Percentiles rank a stretch among this genome's conserved stretches.
Evolutionary conservation across 30 jellyfish, hydroid and myxozoan genomes (phyloP).

Genomic region (Aurelia coerulea): DNA sequence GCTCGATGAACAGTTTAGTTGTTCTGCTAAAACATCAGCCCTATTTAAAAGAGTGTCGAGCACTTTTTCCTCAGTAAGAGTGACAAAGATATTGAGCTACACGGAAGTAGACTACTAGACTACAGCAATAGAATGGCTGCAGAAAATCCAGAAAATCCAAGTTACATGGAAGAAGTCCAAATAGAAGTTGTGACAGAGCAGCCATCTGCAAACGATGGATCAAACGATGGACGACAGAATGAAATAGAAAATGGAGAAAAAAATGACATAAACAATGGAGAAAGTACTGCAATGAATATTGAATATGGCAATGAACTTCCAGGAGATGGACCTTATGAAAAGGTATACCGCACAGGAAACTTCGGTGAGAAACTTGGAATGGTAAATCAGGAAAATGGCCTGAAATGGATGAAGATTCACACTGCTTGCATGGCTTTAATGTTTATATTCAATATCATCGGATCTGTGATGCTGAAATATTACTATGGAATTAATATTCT

Average conservation of each 20-base stretch:
- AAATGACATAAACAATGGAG: not conserved
- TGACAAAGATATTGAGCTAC: too few relatives aligned
- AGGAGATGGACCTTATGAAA: constrained; percentile 10
- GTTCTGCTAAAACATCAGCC: too few relatives aligned
- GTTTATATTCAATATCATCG: constrained; percentile 18
- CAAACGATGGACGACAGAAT: too few relatives aligned
- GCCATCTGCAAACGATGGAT: too few relatives aligned
- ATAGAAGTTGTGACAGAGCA: too few relatives aligned
- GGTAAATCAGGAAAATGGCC: constrained; percentile 19
- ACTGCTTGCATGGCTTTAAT: not conserved
- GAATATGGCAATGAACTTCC: not conserved
- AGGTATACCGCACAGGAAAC: constrained; percentile 41
- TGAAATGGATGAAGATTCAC: constrained; percentile 28
- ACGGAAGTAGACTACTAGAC: not conserved
- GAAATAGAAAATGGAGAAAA: not conserved
- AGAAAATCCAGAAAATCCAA: too few relatives aligned
- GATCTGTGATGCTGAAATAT: constrained; percentile 9
- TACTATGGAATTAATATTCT: constrained; percentile 19
- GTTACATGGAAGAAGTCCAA: too few relatives aligned
- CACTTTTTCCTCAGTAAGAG: too few relatives aligned
- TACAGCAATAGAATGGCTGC: not conserved
- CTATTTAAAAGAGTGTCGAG: too few relatives aligned
- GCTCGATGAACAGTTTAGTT: too few relatives aligned
- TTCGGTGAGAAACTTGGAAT: constrained; percentile 39
- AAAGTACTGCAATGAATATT: not conserved